Percentiles rank a stretch among this genome's conserved stretches.
These are phyloP conservation scores for Catostomus latipinnis DNA, from an alignment of 2,797 vertebrate species.

Conservation along the genomic window DNA sequence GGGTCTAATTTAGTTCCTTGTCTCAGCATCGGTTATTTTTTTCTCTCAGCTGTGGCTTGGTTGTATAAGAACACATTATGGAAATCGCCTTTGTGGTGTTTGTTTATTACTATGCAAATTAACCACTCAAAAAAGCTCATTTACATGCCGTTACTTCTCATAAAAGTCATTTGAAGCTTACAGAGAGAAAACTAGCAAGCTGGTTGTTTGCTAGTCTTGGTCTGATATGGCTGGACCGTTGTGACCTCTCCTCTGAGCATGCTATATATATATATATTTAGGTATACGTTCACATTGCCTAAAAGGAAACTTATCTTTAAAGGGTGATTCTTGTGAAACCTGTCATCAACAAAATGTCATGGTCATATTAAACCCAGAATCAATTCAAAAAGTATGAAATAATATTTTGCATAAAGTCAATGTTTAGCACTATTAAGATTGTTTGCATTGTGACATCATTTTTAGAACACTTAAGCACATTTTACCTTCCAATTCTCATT, in stretches of 20 bases:
- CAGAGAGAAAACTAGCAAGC: background rate
- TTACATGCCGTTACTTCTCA: conserved; percentile 25
- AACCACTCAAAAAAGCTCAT: conserved; percentile 12
- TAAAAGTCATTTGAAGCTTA: background rate
- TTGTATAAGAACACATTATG: conserved; percentile 31
- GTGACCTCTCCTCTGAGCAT: background rate
- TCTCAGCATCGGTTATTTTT: conserved; percentile 47
- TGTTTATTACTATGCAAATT: conserved; percentile 32
- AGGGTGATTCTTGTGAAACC: too few relatives aligned
- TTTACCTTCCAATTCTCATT: too few relatives aligned
- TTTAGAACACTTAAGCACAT: too few relatives aligned
- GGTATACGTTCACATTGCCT: too few relatives aligned
- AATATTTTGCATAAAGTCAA: too few relatives aligned
- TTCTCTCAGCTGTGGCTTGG: conserved; percentile 59
- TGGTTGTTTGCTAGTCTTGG: background rate
- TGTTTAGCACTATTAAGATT: too few relatives aligned
- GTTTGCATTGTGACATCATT: too few relatives aligned
- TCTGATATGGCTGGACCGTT: conserved; percentile 51
- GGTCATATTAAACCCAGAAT: too few relatives aligned
- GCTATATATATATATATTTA: too few relatives aligned
- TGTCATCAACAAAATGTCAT: too few relatives aligned
- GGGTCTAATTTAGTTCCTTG: conserved; percentile 38
- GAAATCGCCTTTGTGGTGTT: conserved; percentile 11
- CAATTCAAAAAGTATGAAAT: too few relatives aligned
- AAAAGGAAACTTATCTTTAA: background rate